Percentiles rank a stretch among this genome's conserved stretches.
Conservation (phyloP, 1,140 invertebrate species). For the Metaphire vulgaris region DNA sequence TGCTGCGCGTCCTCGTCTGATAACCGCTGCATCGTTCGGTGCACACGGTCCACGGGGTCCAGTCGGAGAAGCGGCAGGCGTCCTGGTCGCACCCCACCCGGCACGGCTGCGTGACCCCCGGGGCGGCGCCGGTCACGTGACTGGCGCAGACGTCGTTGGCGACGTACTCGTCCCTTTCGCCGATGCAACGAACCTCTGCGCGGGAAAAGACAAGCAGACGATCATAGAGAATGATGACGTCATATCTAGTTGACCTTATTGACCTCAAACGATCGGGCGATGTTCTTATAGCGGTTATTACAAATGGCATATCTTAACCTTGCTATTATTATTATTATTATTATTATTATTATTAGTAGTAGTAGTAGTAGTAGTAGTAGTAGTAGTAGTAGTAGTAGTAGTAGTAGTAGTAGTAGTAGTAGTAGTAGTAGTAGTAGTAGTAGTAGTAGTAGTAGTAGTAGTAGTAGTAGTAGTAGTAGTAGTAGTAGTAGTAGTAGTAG, state of each 20-base stretch:
- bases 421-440: constrained; percentile 15
- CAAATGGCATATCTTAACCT: too few relatives aligned
- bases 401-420: background rate
- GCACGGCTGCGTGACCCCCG: constrained; percentile 12
- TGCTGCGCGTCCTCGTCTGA: constrained; percentile 5
- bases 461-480: constrained; percentile 1
- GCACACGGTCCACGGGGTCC: constrained; percentile 22
- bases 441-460: constrained; percentile 12
- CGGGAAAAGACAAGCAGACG: background rate
- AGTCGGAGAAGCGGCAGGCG: constrained; percentile 22
- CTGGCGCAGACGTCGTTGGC: constrained; percentile 16
- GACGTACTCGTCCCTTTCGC: constrained; percentile 6
- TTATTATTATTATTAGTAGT: too few relatives aligned
- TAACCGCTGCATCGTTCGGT: constrained; percentile 17
- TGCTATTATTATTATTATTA: background rate
- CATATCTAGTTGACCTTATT: too few relatives aligned
- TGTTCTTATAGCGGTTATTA: too few relatives aligned
- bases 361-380: background rate
- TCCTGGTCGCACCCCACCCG: constrained; percentile 14
- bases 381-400: background rate
- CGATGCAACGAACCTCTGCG: constrained; percentile 11
- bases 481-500: too few relatives aligned
- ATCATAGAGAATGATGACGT: background rate
- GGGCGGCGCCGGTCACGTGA: constrained; percentile 11
- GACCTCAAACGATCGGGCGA: too few relatives aligned